phyloP scores from a whole-genome alignment of 2,797 vertebrate genomes.

The Clamator glandarius region DNA sequence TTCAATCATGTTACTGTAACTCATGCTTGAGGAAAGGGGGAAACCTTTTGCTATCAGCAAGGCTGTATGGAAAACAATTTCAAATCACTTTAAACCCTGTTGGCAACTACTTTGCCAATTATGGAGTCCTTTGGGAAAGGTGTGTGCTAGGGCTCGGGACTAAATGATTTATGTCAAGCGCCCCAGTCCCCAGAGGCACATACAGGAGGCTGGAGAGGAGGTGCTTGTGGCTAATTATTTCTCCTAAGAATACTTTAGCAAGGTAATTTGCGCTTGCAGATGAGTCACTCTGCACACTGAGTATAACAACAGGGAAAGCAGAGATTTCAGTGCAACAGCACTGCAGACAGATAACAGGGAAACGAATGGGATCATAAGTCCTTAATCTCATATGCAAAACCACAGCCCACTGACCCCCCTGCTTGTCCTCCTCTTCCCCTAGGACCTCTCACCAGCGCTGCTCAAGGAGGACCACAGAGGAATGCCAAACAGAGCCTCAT shows the following conservation, averaged over 20 bases:
- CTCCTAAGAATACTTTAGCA: conserved; percentile 83
- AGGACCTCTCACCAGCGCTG: not conserved
- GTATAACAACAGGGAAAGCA: conserved; percentile 69
- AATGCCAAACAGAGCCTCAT: not conserved
- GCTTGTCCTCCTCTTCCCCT: not conserved
- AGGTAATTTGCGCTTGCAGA: conserved; percentile 82
- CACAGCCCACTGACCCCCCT: not conserved
- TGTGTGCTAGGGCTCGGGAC: conserved; percentile 79
- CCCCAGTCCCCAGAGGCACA: conserved; percentile 75
- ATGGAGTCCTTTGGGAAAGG: conserved; percentile 81
- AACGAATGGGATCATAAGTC: not conserved
- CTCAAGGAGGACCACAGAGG: not conserved
- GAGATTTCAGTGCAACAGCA: conserved; percentile 49
- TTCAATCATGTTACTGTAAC: conserved; percentile 86
- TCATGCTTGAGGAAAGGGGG: conserved; percentile 82
- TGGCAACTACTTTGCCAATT: conserved; percentile 87
- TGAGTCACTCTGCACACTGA: conserved; percentile 73
- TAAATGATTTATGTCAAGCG: conserved; percentile 85
- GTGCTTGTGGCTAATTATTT: conserved; percentile 83
- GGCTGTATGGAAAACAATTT: conserved; percentile 85
- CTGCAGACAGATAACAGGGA: conserved; percentile 66
- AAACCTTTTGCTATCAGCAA: conserved; percentile 84
- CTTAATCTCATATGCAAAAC: conserved; percentile 44
- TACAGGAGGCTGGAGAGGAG: conserved; percentile 75
- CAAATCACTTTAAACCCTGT: conserved; percentile 84